Conservation (phyloP, 2,797 vertebrate species). For the Ficedula albicollis region DNA sequence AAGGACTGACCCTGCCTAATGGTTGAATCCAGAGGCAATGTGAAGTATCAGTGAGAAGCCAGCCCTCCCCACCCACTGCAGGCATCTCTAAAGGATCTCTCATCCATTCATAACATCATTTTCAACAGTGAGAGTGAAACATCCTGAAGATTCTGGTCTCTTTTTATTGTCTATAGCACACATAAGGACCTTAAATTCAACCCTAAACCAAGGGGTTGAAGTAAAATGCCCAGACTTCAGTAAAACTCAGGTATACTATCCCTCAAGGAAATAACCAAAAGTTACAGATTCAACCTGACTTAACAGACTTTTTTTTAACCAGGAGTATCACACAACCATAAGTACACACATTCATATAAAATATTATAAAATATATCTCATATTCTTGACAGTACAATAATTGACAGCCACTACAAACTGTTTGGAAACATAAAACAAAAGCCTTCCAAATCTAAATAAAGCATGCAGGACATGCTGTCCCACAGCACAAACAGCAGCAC, state of each 20-base stretch:
- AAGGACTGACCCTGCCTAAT: not conserved
- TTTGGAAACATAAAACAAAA: not conserved
- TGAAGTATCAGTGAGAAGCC: not conserved
- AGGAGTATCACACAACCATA: not conserved
- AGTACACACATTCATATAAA: not conserved
- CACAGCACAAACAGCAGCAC: not conserved
- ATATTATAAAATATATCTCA: not conserved
- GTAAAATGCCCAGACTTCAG: not conserved
- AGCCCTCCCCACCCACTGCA: not conserved
- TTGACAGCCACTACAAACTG: not conserved
- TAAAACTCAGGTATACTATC: not conserved
- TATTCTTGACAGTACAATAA: not conserved
- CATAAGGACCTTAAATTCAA: not conserved
- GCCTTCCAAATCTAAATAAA: not conserved
- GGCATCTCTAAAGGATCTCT: not conserved
- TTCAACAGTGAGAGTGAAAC: not conserved
- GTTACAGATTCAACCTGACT: not conserved
- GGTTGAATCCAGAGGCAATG: not conserved
- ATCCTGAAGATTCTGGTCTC: not conserved
- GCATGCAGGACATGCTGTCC: not conserved
- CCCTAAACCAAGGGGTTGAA: not conserved
- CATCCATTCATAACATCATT: not conserved
- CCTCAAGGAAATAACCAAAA: not conserved
- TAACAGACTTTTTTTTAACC: not conserved
- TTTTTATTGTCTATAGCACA: not conserved